phyloP scores from a whole-genome alignment of 2,797 vertebrate genomes.

The Lithobates sylvaticus region DNA sequence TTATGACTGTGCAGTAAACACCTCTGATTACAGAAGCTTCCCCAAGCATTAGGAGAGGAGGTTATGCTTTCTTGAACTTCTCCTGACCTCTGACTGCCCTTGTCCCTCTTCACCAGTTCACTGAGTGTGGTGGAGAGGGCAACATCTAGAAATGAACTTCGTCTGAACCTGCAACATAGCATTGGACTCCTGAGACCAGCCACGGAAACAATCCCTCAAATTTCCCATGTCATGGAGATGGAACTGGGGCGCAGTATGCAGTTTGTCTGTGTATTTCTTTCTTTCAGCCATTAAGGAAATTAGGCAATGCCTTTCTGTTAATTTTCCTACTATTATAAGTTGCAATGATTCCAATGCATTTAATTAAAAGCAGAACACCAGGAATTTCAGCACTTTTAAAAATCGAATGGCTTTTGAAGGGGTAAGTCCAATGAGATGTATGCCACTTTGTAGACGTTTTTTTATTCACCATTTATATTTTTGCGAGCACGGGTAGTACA shows the following conservation, averaged over 20 bases:
- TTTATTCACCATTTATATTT: too few relatives aligned
- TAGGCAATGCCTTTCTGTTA: too few relatives aligned
- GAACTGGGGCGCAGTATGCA: not conserved
- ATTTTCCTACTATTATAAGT: too few relatives aligned
- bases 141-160: constrained; percentile 85
- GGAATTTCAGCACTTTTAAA: too few relatives aligned
- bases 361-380: too few relatives aligned
- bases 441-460: too few relatives aligned
- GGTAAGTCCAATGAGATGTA: too few relatives aligned
- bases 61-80: constrained; percentile 87
- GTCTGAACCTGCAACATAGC: constrained; percentile 90
- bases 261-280: not conserved
- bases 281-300: too few relatives aligned
- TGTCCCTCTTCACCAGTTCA: constrained; percentile 74
- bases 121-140: constrained; percentile 63
- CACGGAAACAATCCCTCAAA: constrained; percentile 17
- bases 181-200: constrained; percentile 75
- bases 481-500: too few relatives aligned
- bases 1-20: constrained; percentile 79
- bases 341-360: too few relatives aligned
- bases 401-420: too few relatives aligned
- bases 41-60: constrained; percentile 70
- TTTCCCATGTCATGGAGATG: constrained; percentile 6
- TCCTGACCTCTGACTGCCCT: constrained; percentile 86
- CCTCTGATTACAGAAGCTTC: constrained; percentile 64